phyloP scores from a whole-genome alignment of 2,797 vertebrate genomes.

The Acanthurus tractus region DNA sequence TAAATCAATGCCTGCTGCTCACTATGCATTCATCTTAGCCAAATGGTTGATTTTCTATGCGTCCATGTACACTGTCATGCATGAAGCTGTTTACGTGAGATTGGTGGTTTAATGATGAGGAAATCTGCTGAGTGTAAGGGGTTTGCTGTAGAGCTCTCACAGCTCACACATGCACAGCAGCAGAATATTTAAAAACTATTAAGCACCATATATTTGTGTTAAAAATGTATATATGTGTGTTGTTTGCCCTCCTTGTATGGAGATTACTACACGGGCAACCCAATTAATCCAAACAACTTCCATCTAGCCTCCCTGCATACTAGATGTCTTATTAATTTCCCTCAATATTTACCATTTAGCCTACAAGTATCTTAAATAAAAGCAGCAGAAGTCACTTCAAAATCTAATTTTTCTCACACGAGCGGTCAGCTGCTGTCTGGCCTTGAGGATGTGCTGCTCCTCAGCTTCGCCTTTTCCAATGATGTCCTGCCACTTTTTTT shows the following conservation, averaged over 20 bases:
- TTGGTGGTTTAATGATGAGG: slow-evolving; percentile 11
- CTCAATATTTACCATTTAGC: slow-evolving; percentile 36
- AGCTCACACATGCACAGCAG: neutral
- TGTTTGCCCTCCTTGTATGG: neutral
- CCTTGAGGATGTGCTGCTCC: neutral
- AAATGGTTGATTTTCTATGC: neutral
- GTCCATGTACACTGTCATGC: neutral
- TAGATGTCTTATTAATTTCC: neutral
- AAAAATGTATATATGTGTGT: neutral
- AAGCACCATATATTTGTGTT: too few species aligned
- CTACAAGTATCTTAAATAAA: slow-evolving; percentile 22
- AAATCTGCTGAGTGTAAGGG: neutral
- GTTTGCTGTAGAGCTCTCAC: slow-evolving; percentile 5
- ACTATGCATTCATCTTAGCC: neutral
- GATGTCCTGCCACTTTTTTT: neutral
- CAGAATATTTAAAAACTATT: neutral
- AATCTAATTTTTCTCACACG: slow-evolving; percentile 13
- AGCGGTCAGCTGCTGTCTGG: slow-evolving; percentile 16
- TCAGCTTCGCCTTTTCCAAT: neutral
- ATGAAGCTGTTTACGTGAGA: slow-evolving; percentile 7
- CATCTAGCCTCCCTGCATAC: slow-evolving; percentile 10
- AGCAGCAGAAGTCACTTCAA: slow-evolving; percentile 21
- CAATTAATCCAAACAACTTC: slow-evolving; percentile 24
- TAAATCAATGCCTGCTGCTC: neutral
- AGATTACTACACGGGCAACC: neutral